These are phyloP conservation scores for Dusona sp. DNA, from an alignment of 2,888 invertebrate species.

Conservation along the genomic window DNA sequence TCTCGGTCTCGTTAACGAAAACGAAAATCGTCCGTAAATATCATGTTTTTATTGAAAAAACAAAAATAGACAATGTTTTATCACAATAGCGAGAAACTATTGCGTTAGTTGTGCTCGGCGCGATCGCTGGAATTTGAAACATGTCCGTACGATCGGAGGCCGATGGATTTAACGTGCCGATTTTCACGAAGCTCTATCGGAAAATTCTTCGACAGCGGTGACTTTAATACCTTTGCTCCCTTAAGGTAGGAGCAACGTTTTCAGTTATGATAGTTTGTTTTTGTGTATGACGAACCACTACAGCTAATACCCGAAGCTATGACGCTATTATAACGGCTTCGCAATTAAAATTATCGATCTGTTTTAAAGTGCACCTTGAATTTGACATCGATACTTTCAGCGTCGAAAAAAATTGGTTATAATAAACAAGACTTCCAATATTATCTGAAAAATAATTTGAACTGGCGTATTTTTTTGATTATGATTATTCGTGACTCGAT, in stretches of 20 bases:
- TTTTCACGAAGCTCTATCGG: not conserved
- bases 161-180: constrained; percentile 30
- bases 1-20: not conserved
- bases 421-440: not conserved
- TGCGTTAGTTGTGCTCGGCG: not conserved
- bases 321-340: not conserved
- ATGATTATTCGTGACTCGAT: not conserved
- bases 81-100: not conserved
- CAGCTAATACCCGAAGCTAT: not conserved
- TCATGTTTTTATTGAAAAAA: not conserved
- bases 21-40: not conserved
- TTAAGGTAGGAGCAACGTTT: not conserved
- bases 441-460: not conserved
- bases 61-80: not conserved
- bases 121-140: not conserved
- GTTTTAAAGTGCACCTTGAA: not conserved
- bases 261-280: not conserved
- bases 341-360: not conserved
- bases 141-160: constrained; percentile 27
- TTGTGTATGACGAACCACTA: not conserved
- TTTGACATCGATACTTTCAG: not conserved
- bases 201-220: constrained; percentile 18
- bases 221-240: constrained; percentile 7
- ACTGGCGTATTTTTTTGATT: not conserved
- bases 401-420: not conserved